A percentile compares a stretch with the other conserved stretches of the same genome.
phyloP scores from a whole-genome alignment of 2,113 vertebrate species.

The Ammodytes dubius region DNA sequence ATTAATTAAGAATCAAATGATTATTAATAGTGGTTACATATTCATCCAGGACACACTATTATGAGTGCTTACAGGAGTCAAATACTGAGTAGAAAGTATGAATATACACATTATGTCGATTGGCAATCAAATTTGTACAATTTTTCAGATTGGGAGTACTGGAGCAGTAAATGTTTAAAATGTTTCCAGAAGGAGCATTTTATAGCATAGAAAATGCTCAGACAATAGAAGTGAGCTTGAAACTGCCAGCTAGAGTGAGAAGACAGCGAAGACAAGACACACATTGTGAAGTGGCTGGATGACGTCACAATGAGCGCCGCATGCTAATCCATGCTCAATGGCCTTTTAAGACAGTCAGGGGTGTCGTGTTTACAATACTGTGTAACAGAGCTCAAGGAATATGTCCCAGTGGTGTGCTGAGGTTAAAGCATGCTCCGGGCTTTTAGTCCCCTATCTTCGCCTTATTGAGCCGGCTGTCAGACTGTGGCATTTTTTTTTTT shows the following conservation, averaged over 20 bases:
- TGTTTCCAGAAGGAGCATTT: not conserved
- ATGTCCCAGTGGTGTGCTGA: conserved; percentile 50
- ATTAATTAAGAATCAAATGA: conserved; percentile 10
- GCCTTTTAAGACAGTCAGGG: conserved; percentile 36
- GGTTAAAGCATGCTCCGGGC: conserved; percentile 70
- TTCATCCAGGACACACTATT: not conserved
- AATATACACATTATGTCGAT: not conserved
- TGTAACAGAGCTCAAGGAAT: conserved; percentile 42
- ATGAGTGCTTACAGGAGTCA: not conserved
- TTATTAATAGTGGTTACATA: conserved; percentile 10
- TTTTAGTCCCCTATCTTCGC: conserved; percentile 25
- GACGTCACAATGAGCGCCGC: conserved; percentile 21
- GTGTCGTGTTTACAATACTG: conserved; percentile 49
- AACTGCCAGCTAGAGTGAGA: not conserved
- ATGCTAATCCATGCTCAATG: conserved; percentile 40
- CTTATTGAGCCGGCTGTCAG: conserved; percentile 56
- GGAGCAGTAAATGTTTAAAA: not conserved
- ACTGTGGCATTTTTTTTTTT: conserved; percentile 65
- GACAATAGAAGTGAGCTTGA: not conserved
- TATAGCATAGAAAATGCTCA: no score
- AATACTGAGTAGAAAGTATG: not conserved
- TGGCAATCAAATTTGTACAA: not conserved
- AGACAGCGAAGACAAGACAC: not conserved
- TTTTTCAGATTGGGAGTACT: not conserved
- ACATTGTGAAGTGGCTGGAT: conserved; percentile 6